phyloP scores from a whole-genome alignment of 2,797 vertebrate genomes.

The Typhlichthys eigenmanni region DNA sequence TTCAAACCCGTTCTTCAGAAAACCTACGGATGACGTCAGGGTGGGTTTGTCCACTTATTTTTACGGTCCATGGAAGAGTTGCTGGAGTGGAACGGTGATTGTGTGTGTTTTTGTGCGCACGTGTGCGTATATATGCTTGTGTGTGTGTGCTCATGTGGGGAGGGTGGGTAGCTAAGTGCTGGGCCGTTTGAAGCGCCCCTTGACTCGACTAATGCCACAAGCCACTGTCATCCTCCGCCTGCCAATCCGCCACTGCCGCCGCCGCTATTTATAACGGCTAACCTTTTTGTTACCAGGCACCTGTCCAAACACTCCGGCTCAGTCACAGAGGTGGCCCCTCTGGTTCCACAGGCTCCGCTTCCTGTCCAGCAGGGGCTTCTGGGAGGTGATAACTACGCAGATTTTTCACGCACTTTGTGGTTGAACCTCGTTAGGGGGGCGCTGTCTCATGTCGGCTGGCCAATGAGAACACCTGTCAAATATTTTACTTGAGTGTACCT shows the following conservation, averaged over 20 bases:
- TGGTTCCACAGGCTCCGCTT: conserved; percentile 51
- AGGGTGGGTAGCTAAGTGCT: not conserved
- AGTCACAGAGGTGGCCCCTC: conserved; percentile 54
- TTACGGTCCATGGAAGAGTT: too few species aligned
- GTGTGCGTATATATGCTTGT: too few species aligned
- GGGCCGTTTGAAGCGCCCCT: conserved; percentile 17
- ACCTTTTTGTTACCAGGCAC: conserved; percentile 71
- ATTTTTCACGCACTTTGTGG: conserved; percentile 59
- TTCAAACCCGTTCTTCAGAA: too few species aligned
- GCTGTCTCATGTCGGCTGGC: conserved; percentile 45
- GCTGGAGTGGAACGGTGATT: too few species aligned
- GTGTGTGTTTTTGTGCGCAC: too few species aligned
- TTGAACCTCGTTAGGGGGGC: conserved; percentile 56
- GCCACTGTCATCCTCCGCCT: conserved; percentile 31
- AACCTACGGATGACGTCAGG: too few species aligned
- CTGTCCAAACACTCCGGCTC: conserved; percentile 58
- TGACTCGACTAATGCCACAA: conserved; percentile 41
- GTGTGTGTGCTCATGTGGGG: too few species aligned
- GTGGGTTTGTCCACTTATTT: too few species aligned
- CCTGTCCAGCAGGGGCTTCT: conserved; percentile 40
- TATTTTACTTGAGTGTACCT: conserved; percentile 35
- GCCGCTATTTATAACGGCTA: conserved; percentile 72
- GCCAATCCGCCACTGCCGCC: conserved; percentile 37
- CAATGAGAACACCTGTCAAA: conserved; percentile 42
- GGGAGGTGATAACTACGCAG: conserved; percentile 65